Evolutionary conservation across 2,797 vertebrate genomes (phyloP).

Genomic region (Lithobates pipiens): DNA sequence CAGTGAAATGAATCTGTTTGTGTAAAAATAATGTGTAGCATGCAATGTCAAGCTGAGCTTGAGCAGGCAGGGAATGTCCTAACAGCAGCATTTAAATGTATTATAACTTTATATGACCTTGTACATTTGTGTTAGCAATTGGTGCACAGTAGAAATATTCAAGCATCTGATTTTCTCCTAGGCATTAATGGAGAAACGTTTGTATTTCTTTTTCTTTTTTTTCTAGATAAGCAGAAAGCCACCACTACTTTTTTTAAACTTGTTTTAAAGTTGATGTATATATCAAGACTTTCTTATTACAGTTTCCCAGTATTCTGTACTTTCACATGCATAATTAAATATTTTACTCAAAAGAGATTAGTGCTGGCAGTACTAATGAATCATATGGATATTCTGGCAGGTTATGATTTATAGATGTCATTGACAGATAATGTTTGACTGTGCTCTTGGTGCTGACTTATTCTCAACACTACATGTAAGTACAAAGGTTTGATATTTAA

Average conservation of each 20-base stretch:
- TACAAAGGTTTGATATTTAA: background rate
- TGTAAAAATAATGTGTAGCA: background rate
- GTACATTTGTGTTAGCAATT: background rate
- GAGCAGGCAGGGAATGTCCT: background rate
- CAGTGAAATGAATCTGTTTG: too few relatives aligned
- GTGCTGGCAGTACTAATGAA: slow-evolving; percentile 52
- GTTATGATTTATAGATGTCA: slow-evolving; percentile 56
- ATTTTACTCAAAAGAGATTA: slow-evolving; percentile 62
- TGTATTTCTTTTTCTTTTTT: background rate
- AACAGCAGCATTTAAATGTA: background rate
- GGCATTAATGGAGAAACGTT: background rate
- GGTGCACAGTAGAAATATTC: background rate
- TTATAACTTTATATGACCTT: background rate
- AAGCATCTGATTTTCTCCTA: background rate
- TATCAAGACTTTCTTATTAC: slow-evolving; percentile 19
- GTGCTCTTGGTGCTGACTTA: slow-evolving; percentile 32
- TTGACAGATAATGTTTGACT: slow-evolving; percentile 49
- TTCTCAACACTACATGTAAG: slow-evolving; percentile 30
- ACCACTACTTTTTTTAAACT: background rate
- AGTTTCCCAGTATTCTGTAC: slow-evolving; percentile 3
- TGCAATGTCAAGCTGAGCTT: background rate
- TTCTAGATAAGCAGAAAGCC: background rate
- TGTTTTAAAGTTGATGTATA: slow-evolving; percentile 17
- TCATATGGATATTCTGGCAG: slow-evolving; percentile 50
- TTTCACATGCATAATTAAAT: slow-evolving; percentile 50